Evolutionary conservation across 2,888 invertebrate species (phyloP), one percentile per base, ranked within the genome.

Genomic region (Trachelus troglodyta): DNA sequence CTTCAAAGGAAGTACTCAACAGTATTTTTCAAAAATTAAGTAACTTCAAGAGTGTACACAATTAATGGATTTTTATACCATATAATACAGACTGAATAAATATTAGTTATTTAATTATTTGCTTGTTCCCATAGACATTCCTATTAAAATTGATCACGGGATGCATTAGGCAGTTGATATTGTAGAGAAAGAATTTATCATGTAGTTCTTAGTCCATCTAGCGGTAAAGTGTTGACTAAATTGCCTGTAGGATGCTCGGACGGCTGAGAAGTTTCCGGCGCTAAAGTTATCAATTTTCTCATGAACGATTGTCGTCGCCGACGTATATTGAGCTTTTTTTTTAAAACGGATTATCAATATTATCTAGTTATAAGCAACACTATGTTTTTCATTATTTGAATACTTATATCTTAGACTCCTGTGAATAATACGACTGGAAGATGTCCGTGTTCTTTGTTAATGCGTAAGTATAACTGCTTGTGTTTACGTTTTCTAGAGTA

Each of bases 361-460:
- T 56, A 56, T 56, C 56, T 37, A 34, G 30, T 34, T 35, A 34
- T 68, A 33, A 68, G 68, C 12, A 76, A n/a, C 74, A 79, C 15
- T 73, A 84, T 84, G 81, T 75, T 77, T 78, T 34, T 34, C 15
- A 76, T 73, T 73, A 68, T 79, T 73, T 82, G 37, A 76, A 76
- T 30, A 56, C 71, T 69, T 76, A 71, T 31, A 11, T 75, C 78
- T 1, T 35, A 69, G 37, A 69, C 35, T 30, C 15, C 12, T 35
- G 34, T 34, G 73, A 78, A 69, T 73, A 35, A 23, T 80, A 79
- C 68, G 69, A 86, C 90, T 86, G 89, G 93, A 93, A 93, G 90
- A 95, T 95, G 94, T 95, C 95, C 84, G 94, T 95, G 87, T 95
- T 94, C 92, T 95, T 94, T 91, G 94, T 95, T 86, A 94, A 95